Conservation (phyloP, 2,888 invertebrate species). For the Bellardia pandia region DNA sequence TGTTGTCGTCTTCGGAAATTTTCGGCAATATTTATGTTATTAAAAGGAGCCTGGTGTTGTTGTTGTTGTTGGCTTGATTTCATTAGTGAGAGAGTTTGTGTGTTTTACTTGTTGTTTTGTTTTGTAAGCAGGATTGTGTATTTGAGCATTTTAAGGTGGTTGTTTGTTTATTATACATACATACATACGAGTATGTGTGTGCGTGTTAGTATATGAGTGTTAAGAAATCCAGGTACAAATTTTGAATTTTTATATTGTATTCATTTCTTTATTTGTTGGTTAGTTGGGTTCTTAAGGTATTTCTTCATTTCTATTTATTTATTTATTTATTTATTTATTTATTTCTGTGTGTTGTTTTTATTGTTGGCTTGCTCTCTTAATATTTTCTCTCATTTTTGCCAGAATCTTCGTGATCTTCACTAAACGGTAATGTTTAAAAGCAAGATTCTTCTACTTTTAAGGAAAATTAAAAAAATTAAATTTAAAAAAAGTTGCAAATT, state of each 20-base stretch:
- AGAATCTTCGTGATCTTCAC: too few relatives aligned
- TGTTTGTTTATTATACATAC: slow-evolving; percentile 33
- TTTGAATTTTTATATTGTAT: slow-evolving; percentile 22
- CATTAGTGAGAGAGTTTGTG: neutral
- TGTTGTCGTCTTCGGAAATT: slow-evolving; percentile 51
- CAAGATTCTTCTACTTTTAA: too few relatives aligned
- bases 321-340: slow-evolving; percentile 45
- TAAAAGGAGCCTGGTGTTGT: slow-evolving; percentile 56
- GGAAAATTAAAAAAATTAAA: too few relatives aligned
- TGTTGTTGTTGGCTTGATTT: slow-evolving; percentile 35
- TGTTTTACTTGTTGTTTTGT: slow-evolving; percentile 10
- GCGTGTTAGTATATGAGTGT: slow-evolving; percentile 3
- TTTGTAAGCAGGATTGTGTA: neutral
- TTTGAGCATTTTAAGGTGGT: slow-evolving; percentile 36
- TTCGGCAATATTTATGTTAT: slow-evolving; percentile 69
- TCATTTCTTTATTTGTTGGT: slow-evolving; percentile 25
- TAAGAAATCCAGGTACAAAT: slow-evolving; percentile 56
- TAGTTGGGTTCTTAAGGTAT: slow-evolving; percentile 14
- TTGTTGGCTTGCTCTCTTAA: slow-evolving; percentile 22
- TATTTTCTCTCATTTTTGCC: slow-evolving; percentile 30
- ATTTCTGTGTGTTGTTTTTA: neutral
- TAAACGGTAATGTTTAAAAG: too few relatives aligned
- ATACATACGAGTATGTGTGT: neutral
- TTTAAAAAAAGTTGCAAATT: too few relatives aligned
- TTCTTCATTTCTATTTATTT: slow-evolving; percentile 50